Evolutionary conservation across 2,888 invertebrate species (phyloP), one percentile per base, ranked within the genome.

Genomic region (Tachina grossa): DNA sequence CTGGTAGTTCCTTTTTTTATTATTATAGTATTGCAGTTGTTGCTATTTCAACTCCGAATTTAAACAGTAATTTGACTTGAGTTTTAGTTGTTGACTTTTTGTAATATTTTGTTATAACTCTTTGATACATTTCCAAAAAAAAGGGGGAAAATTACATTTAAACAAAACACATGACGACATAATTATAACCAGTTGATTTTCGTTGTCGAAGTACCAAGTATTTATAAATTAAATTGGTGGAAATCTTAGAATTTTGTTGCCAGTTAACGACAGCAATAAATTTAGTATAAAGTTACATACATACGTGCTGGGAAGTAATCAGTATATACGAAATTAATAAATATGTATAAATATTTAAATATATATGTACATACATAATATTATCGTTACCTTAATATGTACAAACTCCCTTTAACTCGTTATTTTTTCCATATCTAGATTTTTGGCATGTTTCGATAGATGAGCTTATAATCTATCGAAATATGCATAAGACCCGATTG

Each of bases 71-170:
- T 84, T 84, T 84, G 55, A 68, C 72, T 84, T 81, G 66, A 72
- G 49, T 77, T 77, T 66, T 43, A 77, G 72, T 81, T 84, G 81
- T 74, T 77, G 74, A 68, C 76, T 84, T 76, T 84, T 84, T 84
- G 81, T 84, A 77, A 81, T 77, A 81, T 84, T 84, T 81, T 84
- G 84, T 81, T 84, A 11, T 47, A 72, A 14, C 68, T 72, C 14
- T 74, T 49, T 80, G 69, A 72, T 63, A 76, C 39, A 43, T 10
- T 71, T 43, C 31, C 6, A 31, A 49, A 19, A 55, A 75, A 74
- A 5, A 47, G 72, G 53, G 72, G 79, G 66, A 47, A 53, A 77
- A 63, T 80, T 72, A 16, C 14, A 8, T 66, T 71, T 45, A 47
- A 69, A 57, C 22, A 57, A 76, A 53, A 39, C 4, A 72, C 71